Percentiles rank a stretch among this genome's conserved stretches.
These are phyloP conservation scores for Helarctos malayanus DNA, from an alignment of 2,797 vertebrate species.

Conservation along the genomic window DNA sequence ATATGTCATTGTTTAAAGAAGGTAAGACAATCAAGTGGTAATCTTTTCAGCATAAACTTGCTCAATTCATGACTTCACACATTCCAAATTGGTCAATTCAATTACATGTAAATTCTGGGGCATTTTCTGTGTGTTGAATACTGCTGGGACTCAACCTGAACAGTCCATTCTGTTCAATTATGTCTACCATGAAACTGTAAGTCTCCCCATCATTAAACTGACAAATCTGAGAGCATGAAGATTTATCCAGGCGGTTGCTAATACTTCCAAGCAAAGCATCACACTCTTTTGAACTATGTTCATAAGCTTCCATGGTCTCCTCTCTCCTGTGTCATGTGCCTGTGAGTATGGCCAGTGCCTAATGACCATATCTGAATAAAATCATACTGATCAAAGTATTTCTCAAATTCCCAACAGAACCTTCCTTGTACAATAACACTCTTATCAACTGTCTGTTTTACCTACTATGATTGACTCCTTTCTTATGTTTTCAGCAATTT, in stretches of 20 bases:
- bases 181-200: neutral
- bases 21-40: neutral
- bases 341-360: neutral
- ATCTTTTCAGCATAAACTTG: neutral
- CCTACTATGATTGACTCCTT: neutral
- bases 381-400: neutral
- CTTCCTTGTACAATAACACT: neutral
- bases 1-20: neutral
- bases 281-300: neutral
- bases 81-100: neutral
- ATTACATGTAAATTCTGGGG: neutral
- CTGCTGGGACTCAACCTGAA: neutral
- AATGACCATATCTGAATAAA: neutral
- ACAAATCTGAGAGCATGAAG: neutral
- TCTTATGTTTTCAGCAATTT: neutral
- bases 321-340: neutral
- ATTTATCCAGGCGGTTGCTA: neutral
- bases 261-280: neutral
- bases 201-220: neutral
- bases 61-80: neutral
- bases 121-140: neutral
- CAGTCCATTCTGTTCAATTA: neutral
- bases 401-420: neutral
- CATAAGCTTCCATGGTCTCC: rapidly evolving
- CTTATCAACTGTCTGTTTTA: neutral